Conservation (phyloP, 1,140 invertebrate species). For the Heliconius hermathena region DNA sequence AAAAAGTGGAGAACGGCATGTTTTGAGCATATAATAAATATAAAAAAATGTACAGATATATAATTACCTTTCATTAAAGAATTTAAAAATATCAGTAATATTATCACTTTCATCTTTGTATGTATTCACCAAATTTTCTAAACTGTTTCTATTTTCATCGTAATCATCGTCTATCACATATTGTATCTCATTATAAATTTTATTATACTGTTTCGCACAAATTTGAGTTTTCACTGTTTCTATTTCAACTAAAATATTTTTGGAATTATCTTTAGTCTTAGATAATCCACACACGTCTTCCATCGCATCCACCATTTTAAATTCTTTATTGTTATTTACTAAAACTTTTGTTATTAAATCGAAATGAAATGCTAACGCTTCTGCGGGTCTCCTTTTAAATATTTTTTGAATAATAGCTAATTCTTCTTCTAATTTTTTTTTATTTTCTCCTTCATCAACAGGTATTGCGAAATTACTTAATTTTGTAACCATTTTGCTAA, state of each 20-base stretch:
- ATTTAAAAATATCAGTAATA: constrained; percentile 52
- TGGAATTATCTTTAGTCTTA: constrained; percentile 55
- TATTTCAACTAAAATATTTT: constrained; percentile 57
- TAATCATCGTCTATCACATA: constrained; percentile 48
- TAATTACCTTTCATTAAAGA: constrained; percentile 62
- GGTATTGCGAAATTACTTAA: constrained; percentile 50
- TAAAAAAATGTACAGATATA: not conserved
- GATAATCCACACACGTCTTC: constrained; percentile 54
- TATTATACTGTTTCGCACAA: constrained; percentile 58
- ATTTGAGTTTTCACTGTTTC: constrained; percentile 56
- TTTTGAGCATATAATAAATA: too few relatives aligned
- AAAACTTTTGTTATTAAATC: constrained; percentile 68
- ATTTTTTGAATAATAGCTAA: constrained; percentile 56
- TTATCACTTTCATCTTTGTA: constrained; percentile 44
- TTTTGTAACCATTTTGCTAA: constrained; percentile 57
- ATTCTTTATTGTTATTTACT: constrained; percentile 53
- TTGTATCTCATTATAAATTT: constrained; percentile 54
- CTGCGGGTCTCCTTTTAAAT: constrained; percentile 64
- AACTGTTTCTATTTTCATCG: constrained; percentile 48
- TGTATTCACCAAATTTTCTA: constrained; percentile 51
- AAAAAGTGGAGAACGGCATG: too few relatives aligned
- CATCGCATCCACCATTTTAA: constrained; percentile 53
- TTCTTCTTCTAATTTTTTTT: constrained; percentile 47
- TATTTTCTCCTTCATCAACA: constrained; percentile 47
- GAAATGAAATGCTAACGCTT: constrained; percentile 67